Conservation (phyloP, 2,113 vertebrate species). For the Anhinga rufa region DNA sequence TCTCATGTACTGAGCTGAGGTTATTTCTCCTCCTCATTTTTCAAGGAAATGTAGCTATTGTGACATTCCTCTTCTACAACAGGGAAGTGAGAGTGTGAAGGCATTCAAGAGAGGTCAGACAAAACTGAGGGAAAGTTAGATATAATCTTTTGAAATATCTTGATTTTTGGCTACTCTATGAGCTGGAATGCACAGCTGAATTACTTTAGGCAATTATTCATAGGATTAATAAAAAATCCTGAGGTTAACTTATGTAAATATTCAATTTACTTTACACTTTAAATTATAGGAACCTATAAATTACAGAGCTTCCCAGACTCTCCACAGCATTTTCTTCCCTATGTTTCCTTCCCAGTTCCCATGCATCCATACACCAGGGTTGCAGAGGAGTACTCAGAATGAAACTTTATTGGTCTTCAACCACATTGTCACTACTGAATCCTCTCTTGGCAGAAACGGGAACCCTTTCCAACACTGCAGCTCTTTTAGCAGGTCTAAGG, state of each 20-base stretch:
- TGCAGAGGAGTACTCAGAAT: background rate
- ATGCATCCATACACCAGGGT: background rate
- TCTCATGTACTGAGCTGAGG: background rate
- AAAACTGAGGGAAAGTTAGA: background rate
- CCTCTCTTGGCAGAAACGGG: background rate
- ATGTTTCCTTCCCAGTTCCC: background rate
- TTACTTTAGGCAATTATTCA: background rate
- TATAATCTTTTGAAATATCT: background rate
- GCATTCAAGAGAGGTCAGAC: background rate
- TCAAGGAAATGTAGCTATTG: background rate
- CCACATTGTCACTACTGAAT: background rate
- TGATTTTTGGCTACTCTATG: background rate
- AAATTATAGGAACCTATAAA: background rate
- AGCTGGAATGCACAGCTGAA: background rate
- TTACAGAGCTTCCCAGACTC: background rate
- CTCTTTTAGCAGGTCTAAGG: background rate
- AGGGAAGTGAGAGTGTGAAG: background rate
- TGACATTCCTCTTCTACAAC: background rate
- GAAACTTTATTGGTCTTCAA: background rate
- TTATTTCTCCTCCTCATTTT: background rate
- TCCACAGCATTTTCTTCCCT: background rate
- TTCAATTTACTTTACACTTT: background rate
- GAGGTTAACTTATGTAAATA: background rate
- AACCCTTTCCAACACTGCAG: background rate
- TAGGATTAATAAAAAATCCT: background rate